Evolutionary conservation across 1,140 invertebrate species (phyloP).

Genomic region (Drosophila sechellia): DNA sequence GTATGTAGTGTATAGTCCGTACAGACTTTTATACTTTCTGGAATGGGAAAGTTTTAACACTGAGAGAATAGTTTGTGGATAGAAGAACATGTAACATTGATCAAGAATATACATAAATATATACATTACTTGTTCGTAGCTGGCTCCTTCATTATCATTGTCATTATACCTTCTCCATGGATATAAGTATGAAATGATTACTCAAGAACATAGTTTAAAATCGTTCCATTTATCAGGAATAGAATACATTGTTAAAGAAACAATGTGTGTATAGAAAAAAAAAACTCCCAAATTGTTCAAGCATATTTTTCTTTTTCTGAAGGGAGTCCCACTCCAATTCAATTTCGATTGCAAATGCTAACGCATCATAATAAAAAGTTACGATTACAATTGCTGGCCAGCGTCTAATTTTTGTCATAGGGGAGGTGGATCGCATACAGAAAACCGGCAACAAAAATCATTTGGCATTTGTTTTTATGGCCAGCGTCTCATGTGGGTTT

Average conservation of each 20-base stretch:
- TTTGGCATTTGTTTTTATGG: slow-evolving; percentile 79
- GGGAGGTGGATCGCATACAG: slow-evolving; percentile 18
- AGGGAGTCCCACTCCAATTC: slow-evolving; percentile 24
- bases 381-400: slow-evolving; percentile 74
- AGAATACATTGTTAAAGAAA: neutral
- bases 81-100: too few species aligned
- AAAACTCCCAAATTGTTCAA: neutral
- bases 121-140: too few species aligned
- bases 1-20: too few species aligned
- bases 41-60: too few species aligned
- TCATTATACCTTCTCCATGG: too few species aligned
- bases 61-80: too few species aligned
- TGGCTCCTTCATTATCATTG: too few species aligned
- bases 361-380: slow-evolving; percentile 66
- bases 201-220: too few species aligned
- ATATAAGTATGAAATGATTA: too few species aligned
- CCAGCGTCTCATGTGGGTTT: slow-evolving; percentile 46
- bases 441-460: slow-evolving; percentile 56
- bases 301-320: neutral
- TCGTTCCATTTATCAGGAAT: too few species aligned
- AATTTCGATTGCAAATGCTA: slow-evolving; percentile 43
- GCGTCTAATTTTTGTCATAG: slow-evolving; percentile 60
- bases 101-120: too few species aligned
- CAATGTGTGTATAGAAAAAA: neutral
- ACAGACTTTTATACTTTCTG: too few species aligned